Evolutionary conservation across 2,797 vertebrate genomes (phyloP).

Genomic region (Gymnopithys bicolor): DNA sequence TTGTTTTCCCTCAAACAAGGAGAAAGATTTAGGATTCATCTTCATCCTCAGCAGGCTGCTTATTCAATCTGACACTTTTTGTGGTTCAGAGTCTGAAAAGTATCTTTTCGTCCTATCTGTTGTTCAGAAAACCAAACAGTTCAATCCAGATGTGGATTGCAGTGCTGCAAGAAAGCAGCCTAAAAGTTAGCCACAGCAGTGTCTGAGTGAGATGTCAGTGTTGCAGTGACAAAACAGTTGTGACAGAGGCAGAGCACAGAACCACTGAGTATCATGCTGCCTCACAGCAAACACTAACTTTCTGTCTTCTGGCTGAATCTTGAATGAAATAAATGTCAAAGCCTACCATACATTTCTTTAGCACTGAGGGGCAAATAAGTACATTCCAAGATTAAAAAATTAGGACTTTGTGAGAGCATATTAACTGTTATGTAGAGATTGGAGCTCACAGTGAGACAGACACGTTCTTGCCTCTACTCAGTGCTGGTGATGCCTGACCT

Average conservation of each 20-base stretch:
- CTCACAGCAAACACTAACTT: not conserved
- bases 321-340: not conserved
- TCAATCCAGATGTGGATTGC: not conserved
- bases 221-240: not conserved
- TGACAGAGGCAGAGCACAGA: not conserved
- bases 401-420: not conserved
- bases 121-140: not conserved
- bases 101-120: not conserved
- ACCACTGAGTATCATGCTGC: not conserved
- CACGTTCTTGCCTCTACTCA: not conserved
- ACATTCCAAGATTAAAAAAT: not conserved
- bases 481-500: not conserved
- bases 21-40: not conserved
- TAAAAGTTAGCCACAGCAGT: not conserved
- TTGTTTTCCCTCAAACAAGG: too few species aligned
- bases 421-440: not conserved
- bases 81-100: not conserved
- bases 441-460: not conserved
- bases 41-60: not conserved
- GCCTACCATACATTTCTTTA: not conserved
- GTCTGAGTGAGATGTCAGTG: not conserved
- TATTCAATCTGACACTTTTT: not conserved
- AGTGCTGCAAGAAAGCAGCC: not conserved
- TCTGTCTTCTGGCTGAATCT: not conserved
- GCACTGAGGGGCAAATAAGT: not conserved